Conservation (phyloP, 2,113 vertebrate genomes). For the Plecotus auritus region DNA sequence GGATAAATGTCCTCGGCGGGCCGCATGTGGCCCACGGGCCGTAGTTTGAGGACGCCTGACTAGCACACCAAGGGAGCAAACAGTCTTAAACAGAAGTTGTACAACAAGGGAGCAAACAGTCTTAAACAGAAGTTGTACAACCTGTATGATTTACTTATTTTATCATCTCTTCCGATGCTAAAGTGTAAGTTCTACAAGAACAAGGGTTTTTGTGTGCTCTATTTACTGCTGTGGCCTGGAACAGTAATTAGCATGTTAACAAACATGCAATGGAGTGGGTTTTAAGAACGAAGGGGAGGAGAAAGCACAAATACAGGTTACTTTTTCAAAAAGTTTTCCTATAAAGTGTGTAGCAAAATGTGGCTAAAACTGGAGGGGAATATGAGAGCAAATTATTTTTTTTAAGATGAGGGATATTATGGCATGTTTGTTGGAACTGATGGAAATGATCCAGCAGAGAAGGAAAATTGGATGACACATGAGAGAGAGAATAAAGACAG, state of each 20-base stretch:
- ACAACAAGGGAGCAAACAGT: background rate
- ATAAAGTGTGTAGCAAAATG: background rate
- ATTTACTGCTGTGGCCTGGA: background rate
- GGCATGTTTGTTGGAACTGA: background rate
- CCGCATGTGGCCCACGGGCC: no score
- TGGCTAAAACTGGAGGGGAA: background rate
- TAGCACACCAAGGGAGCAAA: no score
- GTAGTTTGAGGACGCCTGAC: no score
- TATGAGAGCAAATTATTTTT: background rate
- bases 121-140: background rate
- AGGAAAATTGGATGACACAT: background rate
- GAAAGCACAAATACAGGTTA: background rate
- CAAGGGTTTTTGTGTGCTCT: background rate
- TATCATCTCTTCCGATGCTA: background rate
- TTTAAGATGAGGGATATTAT: background rate
- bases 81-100: no score
- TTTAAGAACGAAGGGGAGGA: background rate
- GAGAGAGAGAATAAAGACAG: background rate
- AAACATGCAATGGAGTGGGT: background rate
- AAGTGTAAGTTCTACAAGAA: background rate
- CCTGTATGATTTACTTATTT: background rate
- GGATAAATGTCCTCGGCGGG: no score
- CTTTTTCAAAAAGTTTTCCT: background rate
- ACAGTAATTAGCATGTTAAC: background rate
- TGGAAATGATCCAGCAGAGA: background rate